A percentile compares a stretch with the other conserved stretches of the same genome.
Conservation (phyloP, 2,797 vertebrate species). For the Diplodus puntazzo region DNA sequence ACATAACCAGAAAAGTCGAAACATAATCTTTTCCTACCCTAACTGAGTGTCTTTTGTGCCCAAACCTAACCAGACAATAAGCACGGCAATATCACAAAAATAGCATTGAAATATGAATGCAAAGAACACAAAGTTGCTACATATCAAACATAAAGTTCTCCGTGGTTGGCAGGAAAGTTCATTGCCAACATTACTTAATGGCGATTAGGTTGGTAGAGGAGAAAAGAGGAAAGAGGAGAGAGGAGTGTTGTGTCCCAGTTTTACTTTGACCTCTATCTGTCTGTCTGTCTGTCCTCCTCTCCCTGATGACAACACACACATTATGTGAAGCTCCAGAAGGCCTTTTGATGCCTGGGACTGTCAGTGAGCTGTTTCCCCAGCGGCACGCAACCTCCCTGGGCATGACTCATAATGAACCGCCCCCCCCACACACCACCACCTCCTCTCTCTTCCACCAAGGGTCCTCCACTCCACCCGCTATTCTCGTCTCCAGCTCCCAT, state of each 20-base stretch:
- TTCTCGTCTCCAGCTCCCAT: slow-evolving; percentile 25
- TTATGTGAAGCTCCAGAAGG: slow-evolving; percentile 59
- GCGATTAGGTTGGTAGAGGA: neutral
- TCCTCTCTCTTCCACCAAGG: slow-evolving; percentile 32
- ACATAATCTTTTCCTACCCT: no score
- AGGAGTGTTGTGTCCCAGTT: slow-evolving; percentile 55
- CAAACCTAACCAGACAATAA: no score
- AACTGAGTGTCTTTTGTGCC: no score
- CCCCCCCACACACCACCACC: slow-evolving; percentile 3
- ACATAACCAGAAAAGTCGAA: no score
- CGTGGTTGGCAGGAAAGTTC: no score
- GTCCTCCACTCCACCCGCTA: slow-evolving; percentile 31
- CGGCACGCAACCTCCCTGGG: slow-evolving; percentile 49
- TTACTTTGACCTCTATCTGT: slow-evolving; percentile 69
- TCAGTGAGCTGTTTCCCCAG: slow-evolving; percentile 63
- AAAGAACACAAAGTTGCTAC: no score
- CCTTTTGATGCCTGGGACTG: slow-evolving; percentile 62
- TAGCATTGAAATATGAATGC: no score
- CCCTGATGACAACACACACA: slow-evolving; percentile 46
- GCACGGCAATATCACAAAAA: no score
- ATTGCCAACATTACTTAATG: no score
- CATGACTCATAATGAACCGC: slow-evolving; percentile 60
- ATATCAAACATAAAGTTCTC: no score
- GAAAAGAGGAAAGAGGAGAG: slow-evolving; percentile 2
- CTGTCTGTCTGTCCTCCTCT: slow-evolving; percentile 37